phyloP scores from a whole-genome alignment of 2,888 invertebrate species.

The Pachycephus smyrnensis region DNA sequence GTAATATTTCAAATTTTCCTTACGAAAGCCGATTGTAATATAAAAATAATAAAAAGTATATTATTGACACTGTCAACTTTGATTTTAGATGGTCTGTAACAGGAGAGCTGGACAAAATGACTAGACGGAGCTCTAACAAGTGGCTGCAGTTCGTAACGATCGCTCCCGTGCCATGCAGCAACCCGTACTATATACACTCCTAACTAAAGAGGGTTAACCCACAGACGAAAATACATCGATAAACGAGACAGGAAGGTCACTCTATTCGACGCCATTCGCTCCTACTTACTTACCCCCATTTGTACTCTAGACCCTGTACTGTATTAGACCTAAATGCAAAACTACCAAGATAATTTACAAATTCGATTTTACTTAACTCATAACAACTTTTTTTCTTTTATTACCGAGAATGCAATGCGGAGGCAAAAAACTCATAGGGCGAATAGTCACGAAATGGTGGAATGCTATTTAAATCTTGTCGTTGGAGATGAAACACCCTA shows the following conservation, averaged over 20 bases:
- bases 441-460: neutral
- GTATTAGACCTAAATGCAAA: neutral
- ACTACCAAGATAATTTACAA: too few species aligned
- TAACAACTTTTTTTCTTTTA: too few species aligned
- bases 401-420: neutral
- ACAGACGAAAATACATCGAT: neutral
- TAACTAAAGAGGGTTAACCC: neutral
- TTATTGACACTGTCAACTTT: neutral
- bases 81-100: too few species aligned
- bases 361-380: too few species aligned
- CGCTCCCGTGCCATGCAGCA: slow-evolving; percentile 44
- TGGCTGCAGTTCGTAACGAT: slow-evolving; percentile 55
- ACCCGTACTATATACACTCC: slow-evolving; percentile 32
- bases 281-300: neutral
- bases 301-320: neutral
- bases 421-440: neutral
- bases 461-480: neutral
- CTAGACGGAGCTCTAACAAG: slow-evolving; percentile 55
- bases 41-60: neutral
- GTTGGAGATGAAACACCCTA: neutral
- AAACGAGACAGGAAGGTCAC: neutral
- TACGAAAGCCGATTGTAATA: too few species aligned
- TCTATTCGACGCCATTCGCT: neutral
- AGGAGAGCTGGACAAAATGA: slow-evolving; percentile 9
- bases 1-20: neutral